Conservation (phyloP, 2,797 vertebrate species). For the Lepilemur ruficaudatus region DNA sequence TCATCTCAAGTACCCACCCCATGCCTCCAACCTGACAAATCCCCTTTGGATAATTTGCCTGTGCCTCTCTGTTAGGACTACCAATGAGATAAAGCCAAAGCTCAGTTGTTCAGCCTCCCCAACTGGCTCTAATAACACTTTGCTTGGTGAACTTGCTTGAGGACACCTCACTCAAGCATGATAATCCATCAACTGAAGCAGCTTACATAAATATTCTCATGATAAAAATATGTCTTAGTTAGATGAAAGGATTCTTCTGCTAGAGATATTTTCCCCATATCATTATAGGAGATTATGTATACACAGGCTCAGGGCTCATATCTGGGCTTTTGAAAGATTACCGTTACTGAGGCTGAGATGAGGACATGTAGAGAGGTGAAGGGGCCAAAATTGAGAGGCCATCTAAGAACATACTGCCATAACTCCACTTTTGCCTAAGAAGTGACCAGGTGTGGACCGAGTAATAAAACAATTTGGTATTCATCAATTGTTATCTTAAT, state of each 20-base stretch:
- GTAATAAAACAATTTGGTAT: background rate
- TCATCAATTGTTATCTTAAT: background rate
- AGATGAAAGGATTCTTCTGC: background rate
- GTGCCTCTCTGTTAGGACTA: background rate
- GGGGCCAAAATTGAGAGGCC: background rate
- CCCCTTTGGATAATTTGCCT: background rate
- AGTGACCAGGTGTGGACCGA: too few relatives aligned
- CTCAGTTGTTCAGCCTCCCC: background rate
- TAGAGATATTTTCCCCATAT: background rate
- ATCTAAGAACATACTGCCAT: background rate
- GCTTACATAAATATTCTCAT: background rate
- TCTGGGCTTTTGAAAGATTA: background rate
- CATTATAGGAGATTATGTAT: background rate
- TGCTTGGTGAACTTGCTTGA: background rate
- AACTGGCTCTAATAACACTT: background rate
- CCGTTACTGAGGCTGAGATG: background rate
- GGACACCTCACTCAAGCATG: background rate
- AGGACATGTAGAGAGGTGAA: background rate
- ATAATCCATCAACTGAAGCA: background rate
- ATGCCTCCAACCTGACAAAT: background rate
- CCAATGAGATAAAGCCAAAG: background rate
- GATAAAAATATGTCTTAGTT: background rate
- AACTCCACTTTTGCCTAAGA: background rate
- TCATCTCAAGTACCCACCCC: background rate
- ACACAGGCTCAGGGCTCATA: background rate